These are phyloP conservation scores for Cephus pygmeus DNA, from an alignment of 2,888 invertebrate genomes.

Conservation along the genomic window DNA sequence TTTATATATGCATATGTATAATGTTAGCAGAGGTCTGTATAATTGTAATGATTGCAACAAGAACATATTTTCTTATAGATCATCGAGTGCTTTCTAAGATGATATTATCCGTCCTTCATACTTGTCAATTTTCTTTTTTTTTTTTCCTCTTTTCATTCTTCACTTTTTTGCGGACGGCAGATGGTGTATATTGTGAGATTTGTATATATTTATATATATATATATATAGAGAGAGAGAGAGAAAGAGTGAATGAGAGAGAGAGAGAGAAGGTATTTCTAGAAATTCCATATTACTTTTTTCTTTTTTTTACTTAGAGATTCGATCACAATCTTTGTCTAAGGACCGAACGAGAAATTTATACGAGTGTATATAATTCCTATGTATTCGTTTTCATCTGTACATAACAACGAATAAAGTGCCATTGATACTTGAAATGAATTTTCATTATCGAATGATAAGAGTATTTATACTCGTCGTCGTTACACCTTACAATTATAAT, in stretches of 20 bases:
- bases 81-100: not conserved
- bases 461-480: not conserved
- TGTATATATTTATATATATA: conserved; percentile 41
- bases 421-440: conserved; percentile 48
- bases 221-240: not conserved
- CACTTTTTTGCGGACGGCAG: not conserved
- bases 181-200: conserved; percentile 45
- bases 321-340: conserved; percentile 14
- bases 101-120: not conserved
- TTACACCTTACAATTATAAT: not conserved
- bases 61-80: not conserved
- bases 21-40: not conserved
- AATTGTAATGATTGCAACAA: not conserved
- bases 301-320: conserved; percentile 24
- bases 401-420: conserved; percentile 61
- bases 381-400: conserved; percentile 55
- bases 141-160: not conserved
- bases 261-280: conserved; percentile 16
- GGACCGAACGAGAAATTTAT: conserved; percentile 32
- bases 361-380: conserved; percentile 44
- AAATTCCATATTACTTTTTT: not conserved
- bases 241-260: not conserved
- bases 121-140: not conserved
- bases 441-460: not conserved
- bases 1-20: not conserved